Evolutionary conservation across 2,888 invertebrate genomes (phyloP).

Genomic region (Diarsia mendica): DNA sequence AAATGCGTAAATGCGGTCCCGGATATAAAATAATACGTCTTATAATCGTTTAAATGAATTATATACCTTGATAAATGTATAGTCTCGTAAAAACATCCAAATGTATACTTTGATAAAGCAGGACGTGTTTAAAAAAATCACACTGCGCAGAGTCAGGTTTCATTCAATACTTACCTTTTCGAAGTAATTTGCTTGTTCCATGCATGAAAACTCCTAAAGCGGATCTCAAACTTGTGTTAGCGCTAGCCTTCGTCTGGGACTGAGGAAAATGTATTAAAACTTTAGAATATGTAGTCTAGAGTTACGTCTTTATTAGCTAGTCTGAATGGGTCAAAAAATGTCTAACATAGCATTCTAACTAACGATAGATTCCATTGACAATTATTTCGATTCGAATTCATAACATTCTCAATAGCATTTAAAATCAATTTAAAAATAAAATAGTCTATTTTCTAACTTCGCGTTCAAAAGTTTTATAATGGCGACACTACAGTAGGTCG

Average conservation of each 20-base stretch:
- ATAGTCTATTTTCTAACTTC: constrained; percentile 43
- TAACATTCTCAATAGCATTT: constrained; percentile 31
- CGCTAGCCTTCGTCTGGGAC: constrained; percentile 28
- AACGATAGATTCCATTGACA: constrained; percentile 29
- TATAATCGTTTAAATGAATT: constrained; percentile 3
- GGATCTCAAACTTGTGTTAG: not conserved
- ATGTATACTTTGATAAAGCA: constrained; percentile 10
- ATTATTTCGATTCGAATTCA: constrained; percentile 33
- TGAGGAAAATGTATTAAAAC: constrained; percentile 24
- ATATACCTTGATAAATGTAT: not conserved
- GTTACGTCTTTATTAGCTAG: constrained; percentile 29
- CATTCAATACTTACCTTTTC: not conserved
- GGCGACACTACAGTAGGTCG: constrained; percentile 54
- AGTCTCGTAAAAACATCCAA: not conserved
- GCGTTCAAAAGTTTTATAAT: constrained; percentile 39
- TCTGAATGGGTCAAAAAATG: constrained; percentile 15
- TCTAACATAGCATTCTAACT: constrained; percentile 46
- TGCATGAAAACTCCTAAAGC: not conserved
- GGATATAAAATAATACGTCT: not conserved
- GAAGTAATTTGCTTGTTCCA: not conserved
- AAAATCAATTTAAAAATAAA: constrained; percentile 8
- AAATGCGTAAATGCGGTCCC: constrained; percentile 31
- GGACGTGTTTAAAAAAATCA: constrained; percentile 7
- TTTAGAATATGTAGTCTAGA: constrained; percentile 16
- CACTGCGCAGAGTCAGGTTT: not conserved